phyloP scores from a whole-genome alignment of 2,888 invertebrate species.

The Agrypnus murinus region DNA sequence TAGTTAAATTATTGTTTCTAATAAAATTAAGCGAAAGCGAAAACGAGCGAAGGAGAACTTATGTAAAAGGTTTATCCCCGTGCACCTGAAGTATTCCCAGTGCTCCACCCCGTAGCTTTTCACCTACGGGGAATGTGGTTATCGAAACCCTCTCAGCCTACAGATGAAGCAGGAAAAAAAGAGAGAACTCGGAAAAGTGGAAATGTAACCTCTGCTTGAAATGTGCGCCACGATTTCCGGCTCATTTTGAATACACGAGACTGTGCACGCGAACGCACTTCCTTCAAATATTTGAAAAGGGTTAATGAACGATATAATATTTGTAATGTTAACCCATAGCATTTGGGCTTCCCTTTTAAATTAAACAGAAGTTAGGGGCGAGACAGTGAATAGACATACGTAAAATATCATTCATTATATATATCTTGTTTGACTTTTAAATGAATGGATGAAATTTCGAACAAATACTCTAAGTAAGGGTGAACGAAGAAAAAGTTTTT shows the following conservation, averaged over 20 bases:
- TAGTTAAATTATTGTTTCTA: conserved; percentile 38
- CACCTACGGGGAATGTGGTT: conserved; percentile 27
- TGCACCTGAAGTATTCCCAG: conserved; percentile 36
- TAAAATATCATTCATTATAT: neutral
- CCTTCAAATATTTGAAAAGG: conserved; percentile 8
- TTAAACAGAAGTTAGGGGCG: neutral
- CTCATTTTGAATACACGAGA: conserved; percentile 6
- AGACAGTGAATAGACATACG: neutral
- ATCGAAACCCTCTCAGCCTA: conserved; percentile 29
- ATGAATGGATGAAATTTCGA: neutral
- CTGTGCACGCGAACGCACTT: neutral
- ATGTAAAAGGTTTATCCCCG: conserved; percentile 7
- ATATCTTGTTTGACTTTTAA: no score
- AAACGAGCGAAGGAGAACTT: conserved; percentile 20
- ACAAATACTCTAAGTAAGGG: neutral
- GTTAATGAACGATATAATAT: conserved; percentile 10
- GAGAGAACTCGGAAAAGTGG: neutral
- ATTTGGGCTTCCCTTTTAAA: neutral
- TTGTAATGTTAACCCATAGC: neutral
- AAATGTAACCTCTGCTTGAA: conserved; percentile 13
- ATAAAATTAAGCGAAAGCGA: conserved; percentile 40
- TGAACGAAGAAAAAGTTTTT: neutral
- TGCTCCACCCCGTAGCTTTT: conserved; percentile 19
- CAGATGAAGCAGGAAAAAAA: conserved; percentile 24
- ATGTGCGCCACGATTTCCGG: conserved; percentile 4